Evolutionary conservation across 2,888 invertebrate species (phyloP).

Genomic region (Heliconius hortense): DNA sequence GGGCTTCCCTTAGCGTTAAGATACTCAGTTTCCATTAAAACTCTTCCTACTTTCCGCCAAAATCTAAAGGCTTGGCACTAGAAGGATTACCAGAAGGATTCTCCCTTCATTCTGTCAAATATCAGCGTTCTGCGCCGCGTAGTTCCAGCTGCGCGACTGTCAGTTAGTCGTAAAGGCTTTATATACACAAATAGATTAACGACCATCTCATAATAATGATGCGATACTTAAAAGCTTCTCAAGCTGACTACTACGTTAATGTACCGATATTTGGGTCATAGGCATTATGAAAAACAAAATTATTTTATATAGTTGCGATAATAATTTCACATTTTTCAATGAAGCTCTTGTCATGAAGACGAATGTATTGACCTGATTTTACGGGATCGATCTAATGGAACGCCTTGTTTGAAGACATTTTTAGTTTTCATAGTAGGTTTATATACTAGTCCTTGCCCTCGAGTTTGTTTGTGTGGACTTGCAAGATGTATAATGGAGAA

Average conservation of each 20-base stretch:
- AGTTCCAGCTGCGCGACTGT: too few relatives aligned
- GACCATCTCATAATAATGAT: not conserved
- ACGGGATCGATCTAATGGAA: not conserved
- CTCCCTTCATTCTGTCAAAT: not conserved
- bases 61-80: too few relatives aligned
- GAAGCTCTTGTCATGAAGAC: constrained; percentile 10
- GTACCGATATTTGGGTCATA: constrained; percentile 15
- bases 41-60: too few relatives aligned
- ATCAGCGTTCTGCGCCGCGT: too few relatives aligned
- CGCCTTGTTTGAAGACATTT: not conserved
- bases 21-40: too few relatives aligned
- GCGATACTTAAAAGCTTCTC: constrained; percentile 2
- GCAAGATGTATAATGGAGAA: too few relatives aligned
- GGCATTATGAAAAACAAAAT: not conserved
- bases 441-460: not conserved
- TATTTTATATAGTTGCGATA: not conserved
- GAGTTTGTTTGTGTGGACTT: too few relatives aligned
- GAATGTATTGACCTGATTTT: constrained; percentile 11
- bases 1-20: too few relatives aligned
- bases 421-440: not conserved
- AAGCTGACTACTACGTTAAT: not conserved
- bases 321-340: not conserved
- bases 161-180: not conserved
- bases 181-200: not conserved
- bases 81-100: too few relatives aligned